Base-by-base conservation (phyloP, 2,888 invertebrate species). In the Celastrina argiolus region DNA sequence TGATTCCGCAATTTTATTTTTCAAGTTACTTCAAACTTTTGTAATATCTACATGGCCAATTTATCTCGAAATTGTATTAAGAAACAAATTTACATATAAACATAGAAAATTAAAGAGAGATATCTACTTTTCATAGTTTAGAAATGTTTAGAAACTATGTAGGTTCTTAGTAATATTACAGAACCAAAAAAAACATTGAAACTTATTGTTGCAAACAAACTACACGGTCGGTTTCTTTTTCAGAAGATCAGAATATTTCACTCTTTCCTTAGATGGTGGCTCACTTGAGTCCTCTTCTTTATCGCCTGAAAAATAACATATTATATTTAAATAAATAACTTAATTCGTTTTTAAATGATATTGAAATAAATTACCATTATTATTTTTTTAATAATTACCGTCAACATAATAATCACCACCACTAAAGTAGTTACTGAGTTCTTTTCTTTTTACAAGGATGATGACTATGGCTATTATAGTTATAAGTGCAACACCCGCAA, bases 321-420 rank as follows among this genome's bases (percentile, higher is more conserved):
- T 12, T 22, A 12, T 22, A 36, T 12, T 12, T 31, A 31, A 31
- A 4, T 31, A 31, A 4, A 5, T 31, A 31, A 31, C 0, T 31
- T 6, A 31, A 5, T 31, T 31, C 31, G 6, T 31, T 31, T 31
- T 0, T 31, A 0, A 31, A 31, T 31, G 1, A 1, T 31, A 31
- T 2, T 0, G 1, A 31, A 31, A 1, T 31, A 31, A 31, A 6
- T 31, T 31, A 3, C 7, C 4, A 10, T 45, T 16, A 45, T 18
- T 10, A 45, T 45, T 42, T 8, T 10, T 10, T 22, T 18, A 1
- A 18, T 4, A 45, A 1, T 3, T 75, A 81, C 72, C 76, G 72
- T 75, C 69, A 5, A 77, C 70, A n/a, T 65, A 56, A 66, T 78
- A 78, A 65, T 70, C 71, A 3, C 72, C 73, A 63, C 71, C 70